Conservation (phyloP, 2,888 invertebrate species). For the Periphyllus acericola region DNA sequence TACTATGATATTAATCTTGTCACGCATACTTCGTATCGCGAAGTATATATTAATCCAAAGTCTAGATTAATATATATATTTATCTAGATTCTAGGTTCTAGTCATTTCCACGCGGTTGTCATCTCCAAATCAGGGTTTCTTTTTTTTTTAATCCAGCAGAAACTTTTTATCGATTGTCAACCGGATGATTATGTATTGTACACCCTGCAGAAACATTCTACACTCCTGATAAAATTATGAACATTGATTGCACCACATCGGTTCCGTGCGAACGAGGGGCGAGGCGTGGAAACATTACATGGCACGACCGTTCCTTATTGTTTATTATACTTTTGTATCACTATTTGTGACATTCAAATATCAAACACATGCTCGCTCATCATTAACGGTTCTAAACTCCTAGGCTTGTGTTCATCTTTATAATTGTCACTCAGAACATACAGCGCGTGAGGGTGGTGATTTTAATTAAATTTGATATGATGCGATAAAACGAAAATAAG, state of each 20-base stretch:
- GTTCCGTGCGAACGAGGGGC: background rate
- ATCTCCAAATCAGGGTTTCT: no score
- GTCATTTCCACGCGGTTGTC: no score
- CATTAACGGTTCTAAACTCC: background rate
- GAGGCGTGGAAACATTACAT: background rate
- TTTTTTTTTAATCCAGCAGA: no score
- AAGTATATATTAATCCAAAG: no score
- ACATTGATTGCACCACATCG: background rate
- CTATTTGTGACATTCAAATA: slow-evolving; percentile 19
- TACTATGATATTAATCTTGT: no score
- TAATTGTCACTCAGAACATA: background rate
- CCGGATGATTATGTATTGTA: background rate
- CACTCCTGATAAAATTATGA: background rate
- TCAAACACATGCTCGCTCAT: background rate
- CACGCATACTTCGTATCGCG: no score
- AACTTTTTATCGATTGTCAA: no score
- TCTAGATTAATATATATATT: no score
- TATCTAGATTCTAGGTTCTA: no score
- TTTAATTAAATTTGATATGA: background rate
- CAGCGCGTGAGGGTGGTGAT: background rate
- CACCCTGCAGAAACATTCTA: background rate
- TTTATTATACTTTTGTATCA: no score
- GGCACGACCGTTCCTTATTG: background rate
- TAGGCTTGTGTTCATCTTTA: background rate
- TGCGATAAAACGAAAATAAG: no score